Evolutionary conservation across 2,888 invertebrate genomes (phyloP).

Genomic region (Busseola fusca): DNA sequence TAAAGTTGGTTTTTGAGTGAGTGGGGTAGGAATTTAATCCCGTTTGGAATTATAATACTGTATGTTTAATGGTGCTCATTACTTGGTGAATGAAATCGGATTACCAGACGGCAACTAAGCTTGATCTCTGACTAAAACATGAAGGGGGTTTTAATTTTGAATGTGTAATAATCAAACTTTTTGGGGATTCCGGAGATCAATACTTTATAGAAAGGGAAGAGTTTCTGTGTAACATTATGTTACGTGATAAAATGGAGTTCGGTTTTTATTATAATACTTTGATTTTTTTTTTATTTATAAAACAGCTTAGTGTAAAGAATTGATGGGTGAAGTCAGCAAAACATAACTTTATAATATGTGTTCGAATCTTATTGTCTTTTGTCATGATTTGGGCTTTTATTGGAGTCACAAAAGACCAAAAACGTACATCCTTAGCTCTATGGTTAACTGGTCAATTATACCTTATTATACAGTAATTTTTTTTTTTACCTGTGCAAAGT

Average conservation of each 20-base stretch:
- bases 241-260: not conserved
- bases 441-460: not conserved
- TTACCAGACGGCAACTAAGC: constrained; percentile 79
- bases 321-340: not conserved
- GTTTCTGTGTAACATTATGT: constrained; percentile 5
- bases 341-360: not conserved
- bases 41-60: constrained; percentile 57
- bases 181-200: constrained; percentile 51
- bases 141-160: constrained; percentile 74
- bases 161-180: constrained; percentile 67
- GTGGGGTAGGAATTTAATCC: constrained; percentile 48
- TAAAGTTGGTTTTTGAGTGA: constrained; percentile 48
- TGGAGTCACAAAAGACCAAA: not conserved
- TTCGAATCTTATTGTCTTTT: not conserved
- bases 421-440: not conserved
- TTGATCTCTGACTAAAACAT: constrained; percentile 79
- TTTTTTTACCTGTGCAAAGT: too few species aligned
- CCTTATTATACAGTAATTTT: not conserved
- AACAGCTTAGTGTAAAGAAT: not conserved
- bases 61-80: constrained; percentile 84
- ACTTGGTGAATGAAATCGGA: constrained; percentile 84
- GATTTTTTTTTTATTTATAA: not conserved
- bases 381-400: not conserved
- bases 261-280: not conserved
- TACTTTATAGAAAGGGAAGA: constrained; percentile 50